phyloP scores from a whole-genome alignment of 2,113 vertebrate species.

The Phoxinus phoxinus region DNA sequence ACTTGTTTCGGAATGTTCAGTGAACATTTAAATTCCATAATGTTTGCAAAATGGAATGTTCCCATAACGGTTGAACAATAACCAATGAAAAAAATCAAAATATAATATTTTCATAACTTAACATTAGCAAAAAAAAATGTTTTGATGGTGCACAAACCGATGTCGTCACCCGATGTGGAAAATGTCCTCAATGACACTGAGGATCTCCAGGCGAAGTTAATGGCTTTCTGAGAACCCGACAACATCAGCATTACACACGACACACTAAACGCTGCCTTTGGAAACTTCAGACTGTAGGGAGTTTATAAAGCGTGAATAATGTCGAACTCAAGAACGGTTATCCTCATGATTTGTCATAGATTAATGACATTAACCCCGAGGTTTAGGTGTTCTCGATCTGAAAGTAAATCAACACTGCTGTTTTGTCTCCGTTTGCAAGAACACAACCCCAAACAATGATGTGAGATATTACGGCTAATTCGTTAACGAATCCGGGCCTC shows the following conservation, averaged over 20 bases:
- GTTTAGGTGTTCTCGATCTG: slow-evolving; percentile 54
- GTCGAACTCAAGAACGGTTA: neutral
- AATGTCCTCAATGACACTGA: neutral
- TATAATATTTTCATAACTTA: no score
- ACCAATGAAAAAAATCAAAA: no score
- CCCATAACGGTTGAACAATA: no score
- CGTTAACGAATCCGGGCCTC: slow-evolving; percentile 32
- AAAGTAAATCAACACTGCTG: slow-evolving; percentile 63
- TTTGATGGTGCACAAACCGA: neutral
- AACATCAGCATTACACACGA: neutral
- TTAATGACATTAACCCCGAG: slow-evolving; percentile 49
- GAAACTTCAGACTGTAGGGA: neutral
- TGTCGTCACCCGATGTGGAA: neutral
- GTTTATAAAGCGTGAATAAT: neutral
- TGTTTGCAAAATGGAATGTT: no score
- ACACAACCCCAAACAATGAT: slow-evolving; percentile 64
- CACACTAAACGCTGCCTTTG: neutral
- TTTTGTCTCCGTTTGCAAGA: slow-evolving; percentile 68
- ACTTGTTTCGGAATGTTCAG: no score
- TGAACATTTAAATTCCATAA: no score
- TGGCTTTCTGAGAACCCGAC: neutral
- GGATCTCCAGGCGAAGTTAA: neutral
- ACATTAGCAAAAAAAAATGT: no score
- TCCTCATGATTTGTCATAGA: slow-evolving; percentile 42
- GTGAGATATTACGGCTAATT: slow-evolving; percentile 49